Evolutionary conservation across 2,888 invertebrate genomes (phyloP).

Genomic region (Andrena bicolor): DNA sequence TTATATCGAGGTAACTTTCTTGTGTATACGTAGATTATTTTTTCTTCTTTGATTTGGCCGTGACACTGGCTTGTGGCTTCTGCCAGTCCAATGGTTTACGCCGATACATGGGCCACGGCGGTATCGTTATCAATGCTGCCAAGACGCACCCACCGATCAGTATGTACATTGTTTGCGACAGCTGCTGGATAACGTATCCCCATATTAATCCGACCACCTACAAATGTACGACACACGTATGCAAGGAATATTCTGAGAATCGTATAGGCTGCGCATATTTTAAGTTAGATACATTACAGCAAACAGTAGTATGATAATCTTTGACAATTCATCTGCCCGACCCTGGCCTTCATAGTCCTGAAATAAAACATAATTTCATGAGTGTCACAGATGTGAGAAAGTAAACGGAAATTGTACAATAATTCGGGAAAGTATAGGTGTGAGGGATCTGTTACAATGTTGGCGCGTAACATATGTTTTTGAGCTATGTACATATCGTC

Average conservation of each 20-base stretch:
- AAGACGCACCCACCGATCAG: constrained; percentile 95
- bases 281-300: constrained; percentile 87
- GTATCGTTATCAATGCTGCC: constrained; percentile 95
- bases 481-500: constrained; percentile 10
- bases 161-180: constrained; percentile 97
- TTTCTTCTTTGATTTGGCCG: constrained; percentile 85
- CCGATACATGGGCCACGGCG: constrained; percentile 98
- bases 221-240: background rate
- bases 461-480: background rate
- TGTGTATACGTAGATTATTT: constrained; percentile 79
- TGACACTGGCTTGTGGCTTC: constrained; percentile 88
- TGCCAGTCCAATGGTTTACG: constrained; percentile 96
- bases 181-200: constrained; percentile 97
- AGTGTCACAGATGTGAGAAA: too few species aligned
- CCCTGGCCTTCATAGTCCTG: constrained; percentile 96
- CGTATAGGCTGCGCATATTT: background rate
- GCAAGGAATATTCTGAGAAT: too few species aligned
- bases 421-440: too few species aligned
- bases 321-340: constrained; percentile 94
- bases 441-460: background rate
- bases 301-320: constrained; percentile 95
- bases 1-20: background rate
- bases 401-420: too few species aligned
- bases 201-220: constrained; percentile 93
- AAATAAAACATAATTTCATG: constrained; percentile 22